Evolutionary conservation across 1,140 invertebrate species (phyloP).

Genomic region (Drosophila dunni): DNA sequence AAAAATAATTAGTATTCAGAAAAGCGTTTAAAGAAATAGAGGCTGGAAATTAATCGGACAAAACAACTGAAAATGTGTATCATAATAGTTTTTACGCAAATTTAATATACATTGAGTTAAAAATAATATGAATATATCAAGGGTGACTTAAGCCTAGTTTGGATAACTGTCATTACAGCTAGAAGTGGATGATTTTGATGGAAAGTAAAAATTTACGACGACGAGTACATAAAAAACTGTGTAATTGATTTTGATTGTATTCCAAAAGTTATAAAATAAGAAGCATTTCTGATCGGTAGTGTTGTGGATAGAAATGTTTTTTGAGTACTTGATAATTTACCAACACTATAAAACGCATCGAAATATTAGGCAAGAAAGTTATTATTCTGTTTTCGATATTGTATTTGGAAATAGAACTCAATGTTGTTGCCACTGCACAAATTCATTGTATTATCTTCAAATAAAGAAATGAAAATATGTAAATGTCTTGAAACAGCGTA

Average conservation of each 20-base stretch:
- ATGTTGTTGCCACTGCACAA: constrained; percentile 69
- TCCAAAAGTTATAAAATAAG: constrained; percentile 33
- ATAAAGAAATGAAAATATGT: constrained; percentile 58
- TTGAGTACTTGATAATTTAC: constrained; percentile 60
- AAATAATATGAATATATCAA: constrained; percentile 42
- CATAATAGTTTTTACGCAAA: constrained; percentile 48
- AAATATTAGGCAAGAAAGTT: constrained; percentile 40
- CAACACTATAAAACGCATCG: constrained; percentile 71
- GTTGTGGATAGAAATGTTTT: constrained; percentile 47
- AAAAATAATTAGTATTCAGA: constrained; percentile 56
- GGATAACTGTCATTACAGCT: constrained; percentile 40
- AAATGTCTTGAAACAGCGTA: constrained; percentile 34
- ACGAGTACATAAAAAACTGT: constrained; percentile 84
- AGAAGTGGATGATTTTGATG: constrained; percentile 35
- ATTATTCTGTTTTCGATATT: constrained; percentile 30
- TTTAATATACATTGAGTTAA: constrained; percentile 34
- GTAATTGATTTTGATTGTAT: constrained; percentile 43
- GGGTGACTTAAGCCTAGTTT: constrained; percentile 58
- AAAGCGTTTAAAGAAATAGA: constrained; percentile 62
- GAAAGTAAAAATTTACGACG: constrained; percentile 74
- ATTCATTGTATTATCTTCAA: constrained; percentile 50
- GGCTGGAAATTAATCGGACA: constrained; percentile 14
- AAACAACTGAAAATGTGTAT: constrained; percentile 33
- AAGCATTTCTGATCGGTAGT: constrained; percentile 53
- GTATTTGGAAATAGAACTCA: constrained; percentile 42